Conservation (phyloP, 2,797 vertebrate genomes). For the Hydrolagus colliei region DNA sequence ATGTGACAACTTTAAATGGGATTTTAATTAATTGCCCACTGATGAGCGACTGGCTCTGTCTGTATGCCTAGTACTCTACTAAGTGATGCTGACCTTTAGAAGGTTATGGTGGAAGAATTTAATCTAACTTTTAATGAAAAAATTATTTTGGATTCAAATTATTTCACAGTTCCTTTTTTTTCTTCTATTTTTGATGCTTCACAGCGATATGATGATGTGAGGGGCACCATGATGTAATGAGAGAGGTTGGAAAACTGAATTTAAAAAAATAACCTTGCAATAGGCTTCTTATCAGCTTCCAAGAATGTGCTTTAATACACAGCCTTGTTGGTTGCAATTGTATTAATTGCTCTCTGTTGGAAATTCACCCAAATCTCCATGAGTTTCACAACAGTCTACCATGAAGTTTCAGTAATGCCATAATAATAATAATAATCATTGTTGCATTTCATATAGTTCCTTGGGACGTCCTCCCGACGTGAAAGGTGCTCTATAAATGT, state of each 20-base stretch:
- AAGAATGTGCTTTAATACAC: background rate
- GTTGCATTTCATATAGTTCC: too few species aligned
- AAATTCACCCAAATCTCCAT: too few species aligned
- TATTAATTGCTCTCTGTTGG: too few species aligned
- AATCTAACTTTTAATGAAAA: background rate
- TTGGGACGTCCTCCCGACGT: too few species aligned
- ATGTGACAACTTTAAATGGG: constrained; percentile 15
- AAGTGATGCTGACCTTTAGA: constrained; percentile 7
- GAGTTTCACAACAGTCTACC: too few species aligned
- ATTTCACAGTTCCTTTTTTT: background rate
- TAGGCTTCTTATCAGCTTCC: background rate
- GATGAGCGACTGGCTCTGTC: background rate
- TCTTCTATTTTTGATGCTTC: background rate
- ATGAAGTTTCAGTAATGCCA: too few species aligned
- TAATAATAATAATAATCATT: too few species aligned
- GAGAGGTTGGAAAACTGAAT: background rate
- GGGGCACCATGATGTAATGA: background rate
- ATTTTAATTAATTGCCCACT: constrained; percentile 22
- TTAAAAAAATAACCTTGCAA: background rate
- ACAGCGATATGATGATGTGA: background rate
- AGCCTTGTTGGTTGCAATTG: background rate
- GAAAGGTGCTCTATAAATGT: too few species aligned
- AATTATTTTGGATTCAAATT: background rate
- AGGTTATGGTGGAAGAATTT: background rate
- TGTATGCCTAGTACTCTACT: constrained; percentile 20